Base-by-base conservation (phyloP, 2,113 vertebrate genomes). In the Podilymbus podiceps region DNA sequence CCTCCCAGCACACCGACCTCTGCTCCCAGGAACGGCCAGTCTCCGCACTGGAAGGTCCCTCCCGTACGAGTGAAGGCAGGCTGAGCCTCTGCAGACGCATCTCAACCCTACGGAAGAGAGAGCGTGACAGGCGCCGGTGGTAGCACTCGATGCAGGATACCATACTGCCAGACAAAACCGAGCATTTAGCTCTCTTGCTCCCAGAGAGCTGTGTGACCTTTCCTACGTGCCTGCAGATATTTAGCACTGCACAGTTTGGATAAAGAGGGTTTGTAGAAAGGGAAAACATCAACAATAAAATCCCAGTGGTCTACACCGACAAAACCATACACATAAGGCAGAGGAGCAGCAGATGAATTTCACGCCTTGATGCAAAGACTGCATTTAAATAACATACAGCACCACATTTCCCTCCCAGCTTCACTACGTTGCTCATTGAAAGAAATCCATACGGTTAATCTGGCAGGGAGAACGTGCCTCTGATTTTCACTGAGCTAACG, bases 401-500 rank as follows among this genome's bases (percentile, higher is more conserved):
- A 85, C 55, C 33, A 31, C 58, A 73, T 88, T 83, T 95, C 56
- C 85, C 95, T 90, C 55, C 55, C 31, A 82, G 88, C 33, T 89
- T 59, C 42, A 33, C 52, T 11, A 14, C 1, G 22, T 15, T 58
- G 84, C 84, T 62, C 8, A 5, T 15, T 72, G 73, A 91, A 96
- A 88, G 80, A 89, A 95, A 91, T 76, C 88, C 83, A 27, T 89
- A 79, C 79, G 78, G 91, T 80, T 89, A 96, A 91, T 76, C 79
- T 71, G 76, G 80, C 59, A 88, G 77, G 60, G 50, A 89, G 55
- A 90, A 53, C 3, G 2, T 5, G 42, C 42, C 85, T 40, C 82
- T 15, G 27, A 68, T 88, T 69, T 94, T 30, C 81, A 89, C 52
- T 7, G 95, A 97, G 94, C 89, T 97, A 96, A 98, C 92, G 93